A percentile compares a stretch with the other conserved stretches of the same genome.
These are phyloP conservation scores for Limnodromus scolopaceus DNA, from an alignment of 2,797 vertebrate species.

Conservation along the genomic window DNA sequence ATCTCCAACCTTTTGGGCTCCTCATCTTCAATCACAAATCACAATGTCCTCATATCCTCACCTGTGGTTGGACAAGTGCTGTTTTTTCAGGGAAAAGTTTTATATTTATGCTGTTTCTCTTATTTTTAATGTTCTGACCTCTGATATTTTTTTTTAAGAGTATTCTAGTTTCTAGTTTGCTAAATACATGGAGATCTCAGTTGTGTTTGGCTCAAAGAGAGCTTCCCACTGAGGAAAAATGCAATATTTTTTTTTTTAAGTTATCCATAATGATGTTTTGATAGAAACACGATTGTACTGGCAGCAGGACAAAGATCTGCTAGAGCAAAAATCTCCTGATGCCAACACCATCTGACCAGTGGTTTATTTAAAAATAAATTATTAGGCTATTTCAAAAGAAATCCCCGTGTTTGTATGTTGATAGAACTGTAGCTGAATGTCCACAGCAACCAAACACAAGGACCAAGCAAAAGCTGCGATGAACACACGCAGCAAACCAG, in stretches of 20 bases:
- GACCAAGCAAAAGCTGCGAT: not conserved
- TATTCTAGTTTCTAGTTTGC: not conserved
- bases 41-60: slow-evolving; percentile 6
- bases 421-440: not conserved
- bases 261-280: not conserved
- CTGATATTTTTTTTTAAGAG: not conserved
- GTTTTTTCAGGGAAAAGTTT: slow-evolving; percentile 44
- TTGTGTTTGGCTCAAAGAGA: not conserved
- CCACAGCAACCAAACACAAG: not conserved
- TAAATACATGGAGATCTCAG: not conserved
- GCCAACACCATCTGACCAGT: not conserved
- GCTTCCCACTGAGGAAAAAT: not conserved
- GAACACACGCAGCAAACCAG: not conserved
- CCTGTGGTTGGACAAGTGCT: not conserved
- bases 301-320: not conserved
- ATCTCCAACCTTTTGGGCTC: not conserved
- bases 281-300: not conserved
- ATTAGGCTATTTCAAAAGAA: not conserved
- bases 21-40: not conserved
- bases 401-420: not conserved
- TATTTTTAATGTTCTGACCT: not conserved
- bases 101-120: slow-evolving; percentile 29
- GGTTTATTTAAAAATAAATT: slow-evolving; percentile 47
- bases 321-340: not conserved
- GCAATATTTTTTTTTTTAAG: not conserved